These are phyloP conservation scores for Oryctes rhinoceros DNA, from an alignment of 1,140 invertebrate genomes.

Conservation along the genomic window DNA sequence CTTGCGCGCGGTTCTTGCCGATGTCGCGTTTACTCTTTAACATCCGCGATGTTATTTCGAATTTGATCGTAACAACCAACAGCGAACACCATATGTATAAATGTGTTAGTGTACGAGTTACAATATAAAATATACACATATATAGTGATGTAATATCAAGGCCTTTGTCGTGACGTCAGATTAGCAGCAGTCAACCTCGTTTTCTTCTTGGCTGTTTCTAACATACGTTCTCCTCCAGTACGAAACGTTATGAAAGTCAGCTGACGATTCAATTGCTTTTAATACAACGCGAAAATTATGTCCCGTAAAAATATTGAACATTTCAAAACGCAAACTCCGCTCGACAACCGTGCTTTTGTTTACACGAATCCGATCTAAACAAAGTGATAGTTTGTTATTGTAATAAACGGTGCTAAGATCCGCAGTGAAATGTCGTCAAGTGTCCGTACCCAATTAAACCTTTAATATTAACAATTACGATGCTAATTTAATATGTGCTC, in stretches of 20 bases:
- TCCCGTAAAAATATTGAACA: background rate
- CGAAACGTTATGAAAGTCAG: conserved; percentile 32
- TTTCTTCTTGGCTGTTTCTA: conserved; percentile 45
- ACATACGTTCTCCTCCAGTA: conserved; percentile 18
- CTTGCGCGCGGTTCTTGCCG: background rate
- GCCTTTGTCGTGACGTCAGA: conserved; percentile 49
- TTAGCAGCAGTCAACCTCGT: conserved; percentile 45
- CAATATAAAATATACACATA: conserved; percentile 23
- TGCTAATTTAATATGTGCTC: conserved; percentile 5
- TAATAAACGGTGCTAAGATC: background rate
- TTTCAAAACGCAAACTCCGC: background rate
- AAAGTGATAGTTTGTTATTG: background rate
- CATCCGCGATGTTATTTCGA: background rate
- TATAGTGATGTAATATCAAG: conserved; percentile 51
- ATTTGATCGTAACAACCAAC: background rate
- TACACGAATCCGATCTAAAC: background rate
- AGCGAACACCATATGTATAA: background rate
- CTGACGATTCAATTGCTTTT: conserved; percentile 26
- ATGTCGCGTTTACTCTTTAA: background rate
- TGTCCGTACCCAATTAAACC: background rate
- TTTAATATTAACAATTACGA: conserved; percentile 2
- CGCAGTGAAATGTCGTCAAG: background rate
- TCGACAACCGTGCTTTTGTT: background rate
- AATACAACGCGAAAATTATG: conserved; percentile 6
- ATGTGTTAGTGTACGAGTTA: conserved; percentile 40